phyloP scores from a whole-genome alignment of 2,888 invertebrate species.

The Pollenia griseotomentosa region DNA sequence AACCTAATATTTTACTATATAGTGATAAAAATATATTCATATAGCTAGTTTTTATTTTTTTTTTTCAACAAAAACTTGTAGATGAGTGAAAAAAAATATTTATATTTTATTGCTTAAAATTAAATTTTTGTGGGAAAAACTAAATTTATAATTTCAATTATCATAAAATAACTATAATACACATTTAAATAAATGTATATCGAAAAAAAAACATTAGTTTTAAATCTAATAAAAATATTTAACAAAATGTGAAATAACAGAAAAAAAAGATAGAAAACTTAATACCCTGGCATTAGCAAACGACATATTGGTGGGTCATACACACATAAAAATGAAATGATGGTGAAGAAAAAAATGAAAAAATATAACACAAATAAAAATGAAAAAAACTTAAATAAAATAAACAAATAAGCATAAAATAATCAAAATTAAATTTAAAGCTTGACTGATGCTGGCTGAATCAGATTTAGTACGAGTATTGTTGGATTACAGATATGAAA shows the following conservation, averaged over 20 bases:
- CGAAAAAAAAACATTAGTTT: slow-evolving; percentile 2
- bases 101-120: slow-evolving; percentile 41
- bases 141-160: slow-evolving; percentile 49
- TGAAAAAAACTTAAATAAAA: neutral
- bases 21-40: neutral
- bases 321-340: neutral
- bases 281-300: slow-evolving; percentile 8
- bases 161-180: slow-evolving; percentile 22
- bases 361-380: neutral
- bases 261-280: neutral
- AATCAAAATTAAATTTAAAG: slow-evolving; percentile 30
- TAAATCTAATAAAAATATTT: slow-evolving; percentile 38
- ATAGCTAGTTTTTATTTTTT: neutral
- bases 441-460: slow-evolving; percentile 18
- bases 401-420: neutral
- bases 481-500: slow-evolving; percentile 37
- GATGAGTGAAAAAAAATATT: neutral
- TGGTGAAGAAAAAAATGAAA: neutral
- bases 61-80: neutral
- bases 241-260: neutral
- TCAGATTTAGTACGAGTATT: neutral
- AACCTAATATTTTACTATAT: neutral
- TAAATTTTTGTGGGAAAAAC: slow-evolving; percentile 2
- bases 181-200: neutral
- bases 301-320: neutral